Evolutionary conservation across 2,888 invertebrate species (phyloP).

Genomic region (Leptodirus hochenwartii): DNA sequence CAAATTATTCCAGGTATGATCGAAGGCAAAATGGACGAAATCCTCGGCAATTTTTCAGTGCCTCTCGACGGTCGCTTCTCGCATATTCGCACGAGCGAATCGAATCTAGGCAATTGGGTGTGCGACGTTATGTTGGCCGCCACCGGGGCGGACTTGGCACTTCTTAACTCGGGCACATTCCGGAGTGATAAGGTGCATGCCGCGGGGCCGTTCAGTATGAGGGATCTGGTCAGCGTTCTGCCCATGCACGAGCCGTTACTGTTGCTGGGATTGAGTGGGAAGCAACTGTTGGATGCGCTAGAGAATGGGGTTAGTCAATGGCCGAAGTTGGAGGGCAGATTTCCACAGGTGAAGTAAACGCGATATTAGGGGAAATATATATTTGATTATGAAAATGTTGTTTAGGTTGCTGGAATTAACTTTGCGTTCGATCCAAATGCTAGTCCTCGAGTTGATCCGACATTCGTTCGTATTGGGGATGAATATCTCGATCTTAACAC

Average conservation of each 20-base stretch:
- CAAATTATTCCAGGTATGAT: slow-evolving; percentile 40
- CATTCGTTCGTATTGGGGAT: slow-evolving; percentile 66
- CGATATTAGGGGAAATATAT: too few relatives aligned
- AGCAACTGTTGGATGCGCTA: slow-evolving; percentile 21
- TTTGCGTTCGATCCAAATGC: slow-evolving; percentile 64
- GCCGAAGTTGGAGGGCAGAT: slow-evolving; percentile 74
- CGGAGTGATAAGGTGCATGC: slow-evolving; percentile 65
- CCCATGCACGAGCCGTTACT: slow-evolving; percentile 75
- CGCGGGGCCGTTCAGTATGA: slow-evolving; percentile 67
- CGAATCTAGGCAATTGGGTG: slow-evolving; percentile 75
- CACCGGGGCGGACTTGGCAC: slow-evolving; percentile 67
- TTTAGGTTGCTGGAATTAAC: slow-evolving; percentile 56
- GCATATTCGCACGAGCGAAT: slow-evolving; percentile 60
- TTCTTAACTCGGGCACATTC: slow-evolving; percentile 78
- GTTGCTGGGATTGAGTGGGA: slow-evolving; percentile 53
- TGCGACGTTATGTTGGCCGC: slow-evolving; percentile 69
- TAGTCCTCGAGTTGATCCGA: slow-evolving; percentile 41
- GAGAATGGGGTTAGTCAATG: slow-evolving; percentile 77
- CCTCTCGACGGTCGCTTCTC: slow-evolving; percentile 75
- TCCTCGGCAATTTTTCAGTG: slow-evolving; percentile 68
- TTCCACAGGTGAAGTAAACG: slow-evolving; percentile 78
- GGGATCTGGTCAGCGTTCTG: slow-evolving; percentile 65
- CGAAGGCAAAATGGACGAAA: slow-evolving; percentile 67
- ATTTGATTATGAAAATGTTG: too few relatives aligned
- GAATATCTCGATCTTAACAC: slow-evolving; percentile 57